Conservation (phyloP, 2,113 vertebrate species). For the Sporophila hypoxantha region DNA sequence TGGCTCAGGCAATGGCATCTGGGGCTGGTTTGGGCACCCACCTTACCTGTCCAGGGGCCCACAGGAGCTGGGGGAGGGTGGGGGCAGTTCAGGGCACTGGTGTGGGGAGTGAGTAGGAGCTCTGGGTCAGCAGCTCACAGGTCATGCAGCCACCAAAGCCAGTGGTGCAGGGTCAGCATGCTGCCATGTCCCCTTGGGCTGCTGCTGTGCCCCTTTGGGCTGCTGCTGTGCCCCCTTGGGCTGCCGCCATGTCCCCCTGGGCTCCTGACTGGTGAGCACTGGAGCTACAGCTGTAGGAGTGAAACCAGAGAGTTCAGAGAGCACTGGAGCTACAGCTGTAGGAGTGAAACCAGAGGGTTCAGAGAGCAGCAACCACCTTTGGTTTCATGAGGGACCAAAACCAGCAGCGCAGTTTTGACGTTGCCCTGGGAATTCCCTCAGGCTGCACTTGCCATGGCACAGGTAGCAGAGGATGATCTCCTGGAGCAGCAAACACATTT, state of each 20-base stretch:
- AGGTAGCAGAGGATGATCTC: background rate
- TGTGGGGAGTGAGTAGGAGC: background rate
- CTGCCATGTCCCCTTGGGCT: fast-evolving
- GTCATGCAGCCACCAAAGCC: background rate
- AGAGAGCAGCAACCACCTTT: background rate
- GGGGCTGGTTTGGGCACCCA: background rate
- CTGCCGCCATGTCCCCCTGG: background rate
- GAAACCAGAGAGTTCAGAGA: background rate
- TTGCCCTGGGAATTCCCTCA: background rate
- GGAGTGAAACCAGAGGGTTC: background rate
- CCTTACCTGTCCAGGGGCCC: background rate
- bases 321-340: background rate
- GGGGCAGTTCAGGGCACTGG: background rate
- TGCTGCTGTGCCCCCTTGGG: fast-evolving
- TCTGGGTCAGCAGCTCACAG: background rate
- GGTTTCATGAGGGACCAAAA: background rate
- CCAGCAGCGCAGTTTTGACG: background rate
- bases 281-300: background rate
- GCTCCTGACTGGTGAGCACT: background rate
- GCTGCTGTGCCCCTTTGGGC: fast-evolving
- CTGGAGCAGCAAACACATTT: background rate
- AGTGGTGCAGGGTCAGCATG: fast-evolving
- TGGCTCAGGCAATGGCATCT: background rate
- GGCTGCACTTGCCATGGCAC: background rate
- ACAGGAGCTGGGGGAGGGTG: background rate